Evolutionary conservation across 2,888 invertebrate species (phyloP), one percentile per base, ranked within the genome.

Genomic region (Hypolimnas misippus): DNA sequence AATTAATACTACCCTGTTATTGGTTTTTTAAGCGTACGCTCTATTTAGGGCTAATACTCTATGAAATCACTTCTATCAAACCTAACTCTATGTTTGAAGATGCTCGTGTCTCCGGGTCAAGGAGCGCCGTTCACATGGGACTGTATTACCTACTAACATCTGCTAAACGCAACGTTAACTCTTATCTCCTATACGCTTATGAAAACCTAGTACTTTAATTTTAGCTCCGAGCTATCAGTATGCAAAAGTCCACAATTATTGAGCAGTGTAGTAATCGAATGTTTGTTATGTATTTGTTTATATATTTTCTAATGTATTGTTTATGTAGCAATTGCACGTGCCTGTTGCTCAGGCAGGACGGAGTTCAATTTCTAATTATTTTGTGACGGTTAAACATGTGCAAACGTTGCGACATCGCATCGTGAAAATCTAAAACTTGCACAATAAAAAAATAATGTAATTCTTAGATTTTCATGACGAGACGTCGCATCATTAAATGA

Each of bases 41-140:
- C 25, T 25, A 25, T 25, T n/a, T n/a, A n/a, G n/a, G n/a, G n/a
- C 25, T 3, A 25, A 25, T 1, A 46, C 10, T 17, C 17, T 3
- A 4, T 10, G 62, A 10, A 25, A 53, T 7, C 72, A 40, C 69
- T 67, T 85, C 83, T 60, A 83, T 76, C n/a, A 1, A 1, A 0
- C 49, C 0, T 73, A 59, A 4, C 4, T 63, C 65, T 0, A 16
- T n/a, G 75, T 66, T 55, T 65, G 81, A 75, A 86, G 87, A 88
- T 82, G 76, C 72, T 71, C 79, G 79, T 75, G 77, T 76, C 75
- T 65, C 69, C 83, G 76, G 88, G 87, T 88, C 88, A 89, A 88
- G 88, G 88, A 78, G 79, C 82, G 69, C 68, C 75, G 74, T 73
- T 77, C 76, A 73, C 76, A 75, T 74, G 73, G 73, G 71, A 70